These are phyloP conservation scores for Leuctra nigra DNA, from an alignment of 2,888 invertebrate genomes.

Conservation along the genomic window DNA sequence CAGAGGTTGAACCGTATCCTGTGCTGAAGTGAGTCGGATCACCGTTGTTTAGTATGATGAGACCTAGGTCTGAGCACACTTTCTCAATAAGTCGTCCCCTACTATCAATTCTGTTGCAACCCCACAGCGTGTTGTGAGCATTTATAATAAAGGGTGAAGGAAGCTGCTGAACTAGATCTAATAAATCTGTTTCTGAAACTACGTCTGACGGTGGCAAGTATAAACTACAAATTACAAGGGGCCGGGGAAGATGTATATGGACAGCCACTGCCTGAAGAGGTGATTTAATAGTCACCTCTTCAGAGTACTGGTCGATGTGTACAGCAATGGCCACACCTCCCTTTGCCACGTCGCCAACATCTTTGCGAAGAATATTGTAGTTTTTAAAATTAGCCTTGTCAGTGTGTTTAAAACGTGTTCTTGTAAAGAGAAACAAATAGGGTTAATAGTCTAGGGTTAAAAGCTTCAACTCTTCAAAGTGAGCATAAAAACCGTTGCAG, in stretches of 20 bases:
- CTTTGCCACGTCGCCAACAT: background rate
- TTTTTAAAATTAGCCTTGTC: background rate
- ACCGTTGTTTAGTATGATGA: conserved; percentile 15
- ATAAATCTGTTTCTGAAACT: background rate
- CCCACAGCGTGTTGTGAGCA: conserved; percentile 22
- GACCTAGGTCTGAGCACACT: conserved; percentile 11
- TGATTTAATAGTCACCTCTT: background rate
- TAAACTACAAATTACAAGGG: background rate
- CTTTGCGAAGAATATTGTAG: background rate
- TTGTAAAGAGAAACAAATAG: background rate
- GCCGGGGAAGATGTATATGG: background rate
- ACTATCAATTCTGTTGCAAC: conserved; percentile 2
- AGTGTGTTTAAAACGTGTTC: background rate
- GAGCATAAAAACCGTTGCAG: background rate
- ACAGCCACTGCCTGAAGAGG: conserved; percentile 4
- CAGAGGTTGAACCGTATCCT: background rate
- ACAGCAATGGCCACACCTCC: background rate
- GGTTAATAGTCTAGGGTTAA: background rate
- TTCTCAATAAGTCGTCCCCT: conserved; percentile 21
- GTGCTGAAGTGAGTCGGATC: background rate
- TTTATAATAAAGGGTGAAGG: conserved; percentile 23
- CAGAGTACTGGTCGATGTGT: background rate
- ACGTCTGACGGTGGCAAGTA: background rate
- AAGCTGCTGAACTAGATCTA: conserved; percentile 5
- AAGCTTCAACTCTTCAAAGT: background rate